phyloP scores from a whole-genome alignment of 2,113 vertebrate genomes.

The Malurus melanocephalus region DNA sequence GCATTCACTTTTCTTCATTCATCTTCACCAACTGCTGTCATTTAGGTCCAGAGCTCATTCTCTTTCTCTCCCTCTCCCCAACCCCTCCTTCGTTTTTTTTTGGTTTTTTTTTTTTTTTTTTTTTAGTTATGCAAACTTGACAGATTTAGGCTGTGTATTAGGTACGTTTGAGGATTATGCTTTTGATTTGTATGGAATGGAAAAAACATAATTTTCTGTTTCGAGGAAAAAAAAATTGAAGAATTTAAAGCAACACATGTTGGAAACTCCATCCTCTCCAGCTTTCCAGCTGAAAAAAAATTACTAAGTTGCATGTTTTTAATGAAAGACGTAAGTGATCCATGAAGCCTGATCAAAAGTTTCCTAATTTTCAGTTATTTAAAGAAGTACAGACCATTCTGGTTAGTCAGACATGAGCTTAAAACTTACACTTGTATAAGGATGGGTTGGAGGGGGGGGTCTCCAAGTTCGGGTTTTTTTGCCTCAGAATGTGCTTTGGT shows the following conservation, averaged over 20 bases:
- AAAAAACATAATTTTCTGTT: neutral
- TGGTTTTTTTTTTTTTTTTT: neutral
- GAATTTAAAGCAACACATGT: neutral
- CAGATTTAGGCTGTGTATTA: neutral
- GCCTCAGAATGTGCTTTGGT: neutral
- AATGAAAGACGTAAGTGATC: neutral
- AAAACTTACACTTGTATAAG: neutral
- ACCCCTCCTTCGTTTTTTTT: rapidly evolving
- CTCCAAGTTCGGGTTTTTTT: neutral
- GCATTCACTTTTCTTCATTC: slow-evolving; percentile 2
- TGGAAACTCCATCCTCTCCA: neutral
- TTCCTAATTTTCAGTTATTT: neutral
- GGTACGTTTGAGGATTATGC: neutral
- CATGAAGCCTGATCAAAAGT: neutral
- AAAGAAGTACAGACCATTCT: neutral
- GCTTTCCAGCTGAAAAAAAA: neutral
- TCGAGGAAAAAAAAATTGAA: neutral
- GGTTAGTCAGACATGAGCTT: neutral
- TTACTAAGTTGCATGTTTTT: neutral
- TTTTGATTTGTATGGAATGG: neutral
- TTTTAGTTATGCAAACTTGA: neutral
- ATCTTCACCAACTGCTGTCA: neutral
- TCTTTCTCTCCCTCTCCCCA: neutral
- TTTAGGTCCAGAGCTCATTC: neutral
- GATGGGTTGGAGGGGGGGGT: neutral